Evolutionary conservation across 2,888 invertebrate species (phyloP).

Genomic region (Empis stercorea): DNA sequence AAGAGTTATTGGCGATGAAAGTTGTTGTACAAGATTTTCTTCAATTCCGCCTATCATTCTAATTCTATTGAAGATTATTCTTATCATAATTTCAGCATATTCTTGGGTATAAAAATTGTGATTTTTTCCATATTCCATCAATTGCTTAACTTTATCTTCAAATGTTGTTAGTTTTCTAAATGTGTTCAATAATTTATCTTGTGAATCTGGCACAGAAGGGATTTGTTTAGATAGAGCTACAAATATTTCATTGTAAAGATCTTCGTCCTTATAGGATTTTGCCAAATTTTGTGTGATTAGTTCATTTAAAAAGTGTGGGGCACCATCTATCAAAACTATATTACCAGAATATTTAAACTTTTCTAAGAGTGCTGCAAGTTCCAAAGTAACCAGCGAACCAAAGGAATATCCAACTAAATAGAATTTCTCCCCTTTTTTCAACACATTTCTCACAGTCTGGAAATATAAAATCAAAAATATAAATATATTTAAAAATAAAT

Average conservation of each 20-base stretch:
- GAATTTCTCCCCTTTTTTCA: constrained; percentile 49
- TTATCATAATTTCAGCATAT: constrained; percentile 34
- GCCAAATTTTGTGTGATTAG: constrained; percentile 25
- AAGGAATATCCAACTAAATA: constrained; percentile 79
- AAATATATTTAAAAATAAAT: background rate
- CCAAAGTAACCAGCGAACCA: constrained; percentile 64
- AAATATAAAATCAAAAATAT: constrained; percentile 12
- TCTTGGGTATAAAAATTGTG: constrained; percentile 32
- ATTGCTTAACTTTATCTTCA: constrained; percentile 43
- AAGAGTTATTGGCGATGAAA: constrained; percentile 45
- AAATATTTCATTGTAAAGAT: constrained; percentile 26
- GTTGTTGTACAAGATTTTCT: constrained; percentile 28
- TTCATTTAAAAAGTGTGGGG: constrained; percentile 54
- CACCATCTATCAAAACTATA: constrained; percentile 70
- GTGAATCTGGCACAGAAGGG: constrained; percentile 17
- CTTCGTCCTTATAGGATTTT: constrained; percentile 22
- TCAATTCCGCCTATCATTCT: constrained; percentile 41
- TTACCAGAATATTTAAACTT: constrained; percentile 48
- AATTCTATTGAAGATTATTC: constrained; percentile 41
- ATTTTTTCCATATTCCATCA: constrained; percentile 37
- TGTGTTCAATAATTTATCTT: constrained; percentile 28
- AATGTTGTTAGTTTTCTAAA: constrained; percentile 42
- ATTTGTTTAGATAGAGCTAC: constrained; percentile 24
- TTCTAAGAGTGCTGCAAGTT: constrained; percentile 61
- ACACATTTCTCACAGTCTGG: constrained; percentile 46